Conservation (phyloP, 2,113 vertebrate species). For the Oncorhynchus masou region DNA sequence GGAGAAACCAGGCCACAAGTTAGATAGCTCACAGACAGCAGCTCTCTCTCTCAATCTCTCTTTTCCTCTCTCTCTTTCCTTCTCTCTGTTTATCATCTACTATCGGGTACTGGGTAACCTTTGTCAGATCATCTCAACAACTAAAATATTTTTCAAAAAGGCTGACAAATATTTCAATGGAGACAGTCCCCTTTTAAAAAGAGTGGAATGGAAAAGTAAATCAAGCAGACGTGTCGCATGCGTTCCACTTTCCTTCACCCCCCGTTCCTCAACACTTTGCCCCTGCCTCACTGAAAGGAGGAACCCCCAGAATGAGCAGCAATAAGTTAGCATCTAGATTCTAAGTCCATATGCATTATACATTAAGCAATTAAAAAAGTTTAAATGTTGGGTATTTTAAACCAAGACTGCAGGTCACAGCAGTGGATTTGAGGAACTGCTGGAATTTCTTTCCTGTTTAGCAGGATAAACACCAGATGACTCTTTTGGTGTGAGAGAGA, state of each 20-base stretch:
- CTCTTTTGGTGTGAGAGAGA: background rate
- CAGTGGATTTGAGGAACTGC: conserved; percentile 38
- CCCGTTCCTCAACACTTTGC: conserved; percentile 10
- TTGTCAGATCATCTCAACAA: conserved; percentile 66
- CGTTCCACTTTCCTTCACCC: conserved; percentile 2
- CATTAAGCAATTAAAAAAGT: conserved; percentile 55
- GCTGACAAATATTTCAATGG: conserved; percentile 18
- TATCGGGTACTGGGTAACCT: conserved; percentile 55
- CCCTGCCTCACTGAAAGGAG: background rate
- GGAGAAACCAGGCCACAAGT: conserved; percentile 74
- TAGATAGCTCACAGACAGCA: conserved; percentile 58
- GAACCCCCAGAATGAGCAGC: conserved; percentile 37
- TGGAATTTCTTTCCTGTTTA: conserved; percentile 43
- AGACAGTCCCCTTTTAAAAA: conserved; percentile 38
- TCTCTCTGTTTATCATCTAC: conserved; percentile 35
- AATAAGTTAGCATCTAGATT: conserved; percentile 41
- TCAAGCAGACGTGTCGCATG: conserved; percentile 18
- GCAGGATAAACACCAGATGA: conserved; percentile 35
- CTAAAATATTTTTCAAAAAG: conserved; percentile 59
- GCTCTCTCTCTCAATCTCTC: conserved; percentile 10
- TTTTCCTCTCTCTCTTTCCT: background rate
- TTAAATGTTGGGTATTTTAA: conserved; percentile 34
- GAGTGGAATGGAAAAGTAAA: conserved; percentile 8
- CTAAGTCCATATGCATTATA: conserved; percentile 42
- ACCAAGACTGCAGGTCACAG: conserved; percentile 33